Percentiles rank a stretch among this genome's conserved stretches.
These are phyloP conservation scores for Rhorus exstirpatorius DNA, from an alignment of 2,888 invertebrate genomes.

Conservation along the genomic window DNA sequence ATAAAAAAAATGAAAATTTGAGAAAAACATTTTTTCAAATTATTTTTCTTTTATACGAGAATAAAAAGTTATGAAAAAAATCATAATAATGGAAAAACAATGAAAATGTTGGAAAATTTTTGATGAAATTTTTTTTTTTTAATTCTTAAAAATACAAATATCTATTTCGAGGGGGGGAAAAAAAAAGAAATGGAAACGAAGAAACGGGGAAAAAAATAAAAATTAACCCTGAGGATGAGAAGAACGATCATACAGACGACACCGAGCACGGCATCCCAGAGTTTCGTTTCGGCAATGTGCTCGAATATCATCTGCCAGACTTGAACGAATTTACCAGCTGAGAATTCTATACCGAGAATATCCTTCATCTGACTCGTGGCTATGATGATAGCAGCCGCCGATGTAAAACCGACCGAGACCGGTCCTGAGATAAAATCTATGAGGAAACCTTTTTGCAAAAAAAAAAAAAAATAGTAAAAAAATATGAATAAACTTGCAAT, in stretches of 20 bases:
- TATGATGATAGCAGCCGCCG: constrained; percentile 94
- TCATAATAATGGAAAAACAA: too few relatives aligned
- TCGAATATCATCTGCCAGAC: constrained; percentile 91
- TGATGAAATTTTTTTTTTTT: neutral
- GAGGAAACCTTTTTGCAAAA: constrained; percentile 89
- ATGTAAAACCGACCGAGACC: constrained; percentile 93
- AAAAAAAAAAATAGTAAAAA: neutral
- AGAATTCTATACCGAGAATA: constrained; percentile 90
- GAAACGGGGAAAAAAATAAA: too few relatives aligned
- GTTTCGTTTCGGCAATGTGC: constrained; percentile 90
- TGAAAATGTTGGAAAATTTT: too few relatives aligned
- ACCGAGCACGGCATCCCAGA: constrained; percentile 91
- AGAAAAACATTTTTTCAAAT: too few relatives aligned
- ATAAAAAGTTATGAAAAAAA: too few relatives aligned
- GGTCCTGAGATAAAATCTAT: constrained; percentile 95
- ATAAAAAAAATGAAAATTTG: too few relatives aligned
- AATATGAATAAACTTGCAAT: neutral
- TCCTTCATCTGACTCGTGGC: constrained; percentile 93
- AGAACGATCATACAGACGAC: constrained; percentile 90
- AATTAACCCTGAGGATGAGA: constrained; percentile 90
- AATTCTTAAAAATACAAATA: too few relatives aligned
- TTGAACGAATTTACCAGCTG: constrained; percentile 90
- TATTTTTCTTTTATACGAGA: too few relatives aligned
- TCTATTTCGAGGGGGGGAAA: too few relatives aligned
- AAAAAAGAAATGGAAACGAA: too few relatives aligned